phyloP scores from a whole-genome alignment of 2,797 vertebrate species.

The Rhabdomys pumilio region DNA sequence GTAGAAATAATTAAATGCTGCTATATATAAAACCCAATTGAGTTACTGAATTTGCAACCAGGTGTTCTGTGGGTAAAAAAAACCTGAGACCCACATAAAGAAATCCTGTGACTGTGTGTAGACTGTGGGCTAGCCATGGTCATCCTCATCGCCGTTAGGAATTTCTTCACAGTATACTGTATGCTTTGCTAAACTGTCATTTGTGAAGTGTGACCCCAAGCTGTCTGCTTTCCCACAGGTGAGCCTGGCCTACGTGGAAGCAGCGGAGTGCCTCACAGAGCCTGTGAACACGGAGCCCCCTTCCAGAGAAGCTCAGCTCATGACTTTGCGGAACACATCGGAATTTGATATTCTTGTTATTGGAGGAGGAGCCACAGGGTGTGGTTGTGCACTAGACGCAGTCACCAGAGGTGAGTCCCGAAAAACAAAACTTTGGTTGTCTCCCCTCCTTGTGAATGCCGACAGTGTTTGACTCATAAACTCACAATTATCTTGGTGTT shows the following conservation, averaged over 20 bases:
- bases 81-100: neutral
- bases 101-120: neutral
- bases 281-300: constrained; percentile 91
- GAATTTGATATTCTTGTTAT: constrained; percentile 97
- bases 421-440: fast-evolving
- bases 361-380: constrained; percentile 97
- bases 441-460: neutral
- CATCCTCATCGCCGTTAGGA: neutral
- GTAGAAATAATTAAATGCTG: constrained; percentile 44
- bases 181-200: neutral
- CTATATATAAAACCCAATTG: constrained; percentile 7
- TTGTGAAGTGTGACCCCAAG: neutral
- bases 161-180: neutral
- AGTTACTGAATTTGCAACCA: constrained; percentile 51
- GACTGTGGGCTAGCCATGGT: neutral
- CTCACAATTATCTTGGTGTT: neutral
- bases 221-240: constrained; percentile 87
- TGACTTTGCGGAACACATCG: constrained; percentile 86
- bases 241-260: constrained; percentile 91
- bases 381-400: constrained; percentile 97
- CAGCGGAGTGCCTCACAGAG: constrained; percentile 89
- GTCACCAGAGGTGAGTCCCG: constrained; percentile 94
- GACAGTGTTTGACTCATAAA: fast-evolving
- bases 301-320: constrained; percentile 92
- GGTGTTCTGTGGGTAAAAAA: constrained; percentile 2